Evolutionary conservation across 2,113 vertebrate genomes (phyloP), one percentile per base, ranked within the genome.

Genomic region (Microcebus ravelobensis): DNA sequence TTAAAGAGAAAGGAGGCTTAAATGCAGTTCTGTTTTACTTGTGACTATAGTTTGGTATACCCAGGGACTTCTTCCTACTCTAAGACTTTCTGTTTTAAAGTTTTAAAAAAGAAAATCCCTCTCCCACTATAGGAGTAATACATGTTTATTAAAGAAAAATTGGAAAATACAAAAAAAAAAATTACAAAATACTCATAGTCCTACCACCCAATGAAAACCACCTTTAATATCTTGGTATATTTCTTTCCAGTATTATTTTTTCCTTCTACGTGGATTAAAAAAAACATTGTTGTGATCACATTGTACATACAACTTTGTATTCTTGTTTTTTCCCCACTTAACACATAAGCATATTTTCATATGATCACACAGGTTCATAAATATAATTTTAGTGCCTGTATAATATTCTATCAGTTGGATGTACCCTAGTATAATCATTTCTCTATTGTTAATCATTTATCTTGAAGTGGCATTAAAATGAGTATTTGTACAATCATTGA

Each of bases 1-100:
- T 94, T 96, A 95, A 93, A 96, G 84, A 87, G 82, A 96, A 95
- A 91, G 14, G 55, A 94, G 77, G n/a, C 12, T 85, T 96, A 93
- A 93, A 89, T 14, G 86, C 11, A 93, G 50, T 87, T 48, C 77
- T 77, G 31, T 91, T 94, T 96, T 88, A 87, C 76, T 90, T 92
- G 67, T 85, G 65, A 87, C 84, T 90, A 39, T 65, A 48, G 36
- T 94, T 88, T 81, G 45, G 77, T 90, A 21, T 90, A 50, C 50
- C 83, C 86, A 25, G 42, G 36, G 55, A 77, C 68, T 77, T 79
- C 36, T 74, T 87, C 52, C n/a, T 91, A 76, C n/a, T 39, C 65
- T 42, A 29, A 96, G 71, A 90, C 68, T 83, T 97, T 90, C 67
- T 81, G 34, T 68, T 92, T 94, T 95, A 83, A 94, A 86, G 17